Evolutionary conservation across 2,113 vertebrate species (phyloP).

Genomic region (Corythornis madagascariensis): DNA sequence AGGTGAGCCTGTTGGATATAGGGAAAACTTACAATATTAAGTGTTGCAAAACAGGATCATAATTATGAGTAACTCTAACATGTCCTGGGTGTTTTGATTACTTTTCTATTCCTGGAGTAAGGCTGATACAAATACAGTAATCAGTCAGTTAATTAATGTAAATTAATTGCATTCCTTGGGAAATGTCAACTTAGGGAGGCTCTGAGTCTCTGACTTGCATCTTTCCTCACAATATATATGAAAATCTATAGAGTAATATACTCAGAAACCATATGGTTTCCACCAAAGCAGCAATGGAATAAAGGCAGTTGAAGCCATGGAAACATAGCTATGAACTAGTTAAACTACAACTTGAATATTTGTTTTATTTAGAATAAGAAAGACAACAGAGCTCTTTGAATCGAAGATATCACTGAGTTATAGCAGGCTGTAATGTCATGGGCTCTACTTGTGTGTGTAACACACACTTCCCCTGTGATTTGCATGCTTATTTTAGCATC

Average conservation of each 20-base stretch:
- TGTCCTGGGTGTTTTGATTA: background rate
- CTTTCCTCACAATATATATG: background rate
- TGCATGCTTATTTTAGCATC: conserved; percentile 30
- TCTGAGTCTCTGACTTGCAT: background rate
- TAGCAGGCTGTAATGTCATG: background rate
- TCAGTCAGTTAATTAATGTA: background rate
- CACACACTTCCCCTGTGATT: background rate
- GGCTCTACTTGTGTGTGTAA: background rate
- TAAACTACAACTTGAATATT: background rate
- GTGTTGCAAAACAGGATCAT: background rate
- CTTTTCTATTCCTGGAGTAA: background rate
- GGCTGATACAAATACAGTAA: background rate
- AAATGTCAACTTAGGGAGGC: background rate
- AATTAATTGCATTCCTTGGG: background rate
- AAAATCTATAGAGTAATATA: background rate
- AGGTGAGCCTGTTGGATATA: background rate
- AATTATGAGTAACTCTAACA: background rate
- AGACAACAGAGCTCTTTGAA: background rate
- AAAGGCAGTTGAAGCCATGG: background rate
- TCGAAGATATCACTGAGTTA: background rate
- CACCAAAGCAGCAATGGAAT: background rate
- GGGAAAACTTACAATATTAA: background rate
- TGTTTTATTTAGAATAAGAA: conserved; percentile 11
- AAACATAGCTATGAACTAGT: background rate
- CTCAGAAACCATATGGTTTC: background rate